A percentile compares a stretch with the other conserved stretches of the same genome.
phyloP scores from a whole-genome alignment of 2,888 invertebrate species.

The Alcis repandata region DNA sequence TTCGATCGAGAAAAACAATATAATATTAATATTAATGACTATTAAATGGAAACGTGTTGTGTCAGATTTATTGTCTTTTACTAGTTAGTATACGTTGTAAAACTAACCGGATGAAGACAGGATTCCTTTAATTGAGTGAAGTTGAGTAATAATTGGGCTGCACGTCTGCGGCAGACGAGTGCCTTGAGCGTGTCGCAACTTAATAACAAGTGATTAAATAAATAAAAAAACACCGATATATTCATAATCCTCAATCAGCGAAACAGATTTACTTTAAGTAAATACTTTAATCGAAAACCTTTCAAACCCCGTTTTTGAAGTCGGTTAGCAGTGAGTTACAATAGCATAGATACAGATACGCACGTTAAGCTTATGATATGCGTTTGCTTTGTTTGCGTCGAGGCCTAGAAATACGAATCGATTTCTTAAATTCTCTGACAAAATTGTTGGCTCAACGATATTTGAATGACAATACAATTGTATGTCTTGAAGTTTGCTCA shows the following conservation, averaged over 20 bases:
- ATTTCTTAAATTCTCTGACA: constrained; percentile 21
- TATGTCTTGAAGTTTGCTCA: not conserved
- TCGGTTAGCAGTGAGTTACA: no score
- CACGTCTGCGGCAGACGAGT: constrained; percentile 26
- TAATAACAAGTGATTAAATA: constrained; percentile 11
- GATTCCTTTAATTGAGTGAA: constrained; percentile 38
- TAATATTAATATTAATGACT: no score
- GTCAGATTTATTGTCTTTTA: constrained; percentile 26
- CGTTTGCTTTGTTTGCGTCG: no score
- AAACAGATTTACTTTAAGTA: no score
- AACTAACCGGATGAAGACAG: constrained; percentile 41
- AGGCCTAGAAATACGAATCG: no score
- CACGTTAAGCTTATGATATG: no score
- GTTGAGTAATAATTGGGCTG: constrained; percentile 34
- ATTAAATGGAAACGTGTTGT: constrained; percentile 26
- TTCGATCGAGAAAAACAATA: not conserved
- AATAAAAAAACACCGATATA: no score
- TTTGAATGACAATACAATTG: not conserved
- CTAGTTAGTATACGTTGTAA: constrained; percentile 20
- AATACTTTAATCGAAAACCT: no score
- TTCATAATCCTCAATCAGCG: no score
- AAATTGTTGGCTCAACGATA: constrained; percentile 3
- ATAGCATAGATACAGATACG: no score
- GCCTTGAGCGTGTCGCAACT: constrained; percentile 18
- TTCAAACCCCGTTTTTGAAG: no score